Evolutionary conservation across 2,888 invertebrate genomes (phyloP).

Genomic region (Cremastinae sp.): DNA sequence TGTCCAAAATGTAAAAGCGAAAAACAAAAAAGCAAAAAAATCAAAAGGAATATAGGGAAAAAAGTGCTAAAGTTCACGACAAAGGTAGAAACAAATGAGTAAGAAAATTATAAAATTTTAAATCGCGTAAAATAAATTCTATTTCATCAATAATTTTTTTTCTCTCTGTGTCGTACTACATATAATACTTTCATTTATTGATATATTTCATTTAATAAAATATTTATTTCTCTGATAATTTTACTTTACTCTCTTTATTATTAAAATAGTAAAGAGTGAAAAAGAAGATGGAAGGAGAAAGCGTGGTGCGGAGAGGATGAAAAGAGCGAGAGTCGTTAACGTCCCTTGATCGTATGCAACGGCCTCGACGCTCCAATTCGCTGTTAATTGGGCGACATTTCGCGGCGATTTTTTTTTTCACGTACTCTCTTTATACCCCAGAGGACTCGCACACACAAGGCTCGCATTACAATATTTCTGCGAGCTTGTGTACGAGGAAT

Average conservation of each 20-base stretch:
- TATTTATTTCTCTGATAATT: no score
- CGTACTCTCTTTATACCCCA: constrained; percentile 38
- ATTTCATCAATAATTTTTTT: constrained; percentile 11
- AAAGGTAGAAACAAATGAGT: no score
- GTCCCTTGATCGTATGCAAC: constrained; percentile 66
- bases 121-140: constrained; percentile 5
- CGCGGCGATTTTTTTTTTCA: constrained; percentile 68
- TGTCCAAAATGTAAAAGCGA: constrained; percentile 4
- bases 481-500: no score
- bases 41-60: constrained; percentile 47
- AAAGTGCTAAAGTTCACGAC: constrained; percentile 36
- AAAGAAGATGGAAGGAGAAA: neutral
- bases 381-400: constrained; percentile 78
- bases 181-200: constrained; percentile 26
- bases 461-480: constrained; percentile 10
- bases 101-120: no score
- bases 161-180: neutral
- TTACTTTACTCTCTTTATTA: no score
- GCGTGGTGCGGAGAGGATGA: constrained; percentile 47
- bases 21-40: constrained; percentile 16
- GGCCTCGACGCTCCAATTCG: constrained; percentile 74
- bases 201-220: no score
- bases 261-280: neutral
- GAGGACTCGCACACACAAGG: constrained; percentile 19
- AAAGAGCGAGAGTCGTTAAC: constrained; percentile 63